Conservation (phyloP, 2,113 vertebrate species). For the Oncorhynchus gorbuscha region DNA sequence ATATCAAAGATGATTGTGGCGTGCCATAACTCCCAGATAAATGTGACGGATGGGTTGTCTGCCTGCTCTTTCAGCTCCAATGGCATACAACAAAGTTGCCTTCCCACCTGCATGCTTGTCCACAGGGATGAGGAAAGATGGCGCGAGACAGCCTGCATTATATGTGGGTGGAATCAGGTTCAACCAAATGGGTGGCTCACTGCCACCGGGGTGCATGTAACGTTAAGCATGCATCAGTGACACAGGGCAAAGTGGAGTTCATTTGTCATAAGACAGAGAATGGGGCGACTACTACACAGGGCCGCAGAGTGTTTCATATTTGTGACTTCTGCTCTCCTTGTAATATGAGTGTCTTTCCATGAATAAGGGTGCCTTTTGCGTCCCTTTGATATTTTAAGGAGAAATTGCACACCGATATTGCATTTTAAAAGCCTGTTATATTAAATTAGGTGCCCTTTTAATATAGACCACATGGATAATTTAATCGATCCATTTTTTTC, state of each 20-base stretch:
- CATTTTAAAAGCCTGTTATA: too few relatives aligned
- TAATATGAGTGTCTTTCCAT: slow-evolving; percentile 52
- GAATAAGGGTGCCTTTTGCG: too few relatives aligned
- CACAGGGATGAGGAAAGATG: slow-evolving; percentile 18
- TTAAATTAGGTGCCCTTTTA: too few relatives aligned
- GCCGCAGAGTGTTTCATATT: slow-evolving; percentile 64
- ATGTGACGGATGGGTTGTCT: slow-evolving; percentile 39
- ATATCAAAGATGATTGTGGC: slow-evolving; percentile 41
- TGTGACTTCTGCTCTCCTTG: slow-evolving; percentile 57
- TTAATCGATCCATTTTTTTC: too few relatives aligned
- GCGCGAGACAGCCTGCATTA: slow-evolving; percentile 41
- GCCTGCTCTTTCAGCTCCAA: slow-evolving; percentile 55
- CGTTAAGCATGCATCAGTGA: slow-evolving; percentile 51
- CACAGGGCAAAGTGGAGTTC: slow-evolving; percentile 65
- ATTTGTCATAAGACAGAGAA: slow-evolving; percentile 62
- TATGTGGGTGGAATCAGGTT: slow-evolving; percentile 58
- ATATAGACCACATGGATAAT: too few relatives aligned
- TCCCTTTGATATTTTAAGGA: too few relatives aligned
- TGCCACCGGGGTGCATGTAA: slow-evolving; percentile 19
- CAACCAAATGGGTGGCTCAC: slow-evolving; percentile 47
- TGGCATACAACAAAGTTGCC: slow-evolving; percentile 62
- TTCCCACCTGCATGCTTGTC: slow-evolving; percentile 52
- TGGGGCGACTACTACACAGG: slow-evolving; percentile 54
- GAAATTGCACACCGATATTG: too few relatives aligned
- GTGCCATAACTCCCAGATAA: slow-evolving; percentile 26